Percentiles rank a stretch among this genome's conserved stretches.
Evolutionary conservation across 2,888 invertebrate species (phyloP).

Genomic region (Callosobruchus maculatus): DNA sequence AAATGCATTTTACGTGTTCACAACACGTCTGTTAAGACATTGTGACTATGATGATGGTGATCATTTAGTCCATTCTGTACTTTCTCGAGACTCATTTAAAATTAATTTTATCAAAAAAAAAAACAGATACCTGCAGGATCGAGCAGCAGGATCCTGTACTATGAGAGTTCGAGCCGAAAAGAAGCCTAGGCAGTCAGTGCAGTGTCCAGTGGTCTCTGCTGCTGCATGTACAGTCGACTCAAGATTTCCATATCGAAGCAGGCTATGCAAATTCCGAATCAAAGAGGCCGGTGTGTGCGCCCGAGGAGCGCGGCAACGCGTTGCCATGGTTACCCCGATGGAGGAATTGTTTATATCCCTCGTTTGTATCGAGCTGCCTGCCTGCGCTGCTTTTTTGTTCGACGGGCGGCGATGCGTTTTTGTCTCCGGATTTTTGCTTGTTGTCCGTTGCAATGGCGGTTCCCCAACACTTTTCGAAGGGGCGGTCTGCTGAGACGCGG

Average conservation of each 20-base stretch:
- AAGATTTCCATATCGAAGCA: constrained; percentile 49
- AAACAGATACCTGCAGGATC: no score
- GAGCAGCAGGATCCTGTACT: no score
- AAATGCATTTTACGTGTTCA: no score
- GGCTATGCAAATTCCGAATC: constrained; percentile 48
- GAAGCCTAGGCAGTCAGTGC: constrained; percentile 33
- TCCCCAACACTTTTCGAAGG: neutral
- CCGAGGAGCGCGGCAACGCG: constrained; percentile 25
- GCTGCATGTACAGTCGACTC: constrained; percentile 42
- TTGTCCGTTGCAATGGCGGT: constrained; percentile 16
- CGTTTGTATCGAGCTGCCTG: constrained; percentile 46
- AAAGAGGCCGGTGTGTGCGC: constrained; percentile 41
- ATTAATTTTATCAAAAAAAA: no score
- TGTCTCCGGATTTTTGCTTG: constrained; percentile 45
- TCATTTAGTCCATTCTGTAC: no score
- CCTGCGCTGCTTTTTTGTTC: constrained; percentile 38
- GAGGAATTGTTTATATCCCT: constrained; percentile 46
- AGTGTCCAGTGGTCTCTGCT: constrained; percentile 27
- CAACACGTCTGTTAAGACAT: no score
- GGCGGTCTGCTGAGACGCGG: neutral
- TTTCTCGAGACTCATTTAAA: no score
- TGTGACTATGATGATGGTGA: no score
- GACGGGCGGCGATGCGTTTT: constrained; percentile 35
- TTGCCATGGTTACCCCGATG: constrained; percentile 42
- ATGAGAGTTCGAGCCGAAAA: constrained; percentile 46